A percentile compares a stretch with the other conserved stretches of the same genome.
Evolutionary conservation across 2,113 vertebrate species (phyloP).

Genomic region (Bos indicus): DNA sequence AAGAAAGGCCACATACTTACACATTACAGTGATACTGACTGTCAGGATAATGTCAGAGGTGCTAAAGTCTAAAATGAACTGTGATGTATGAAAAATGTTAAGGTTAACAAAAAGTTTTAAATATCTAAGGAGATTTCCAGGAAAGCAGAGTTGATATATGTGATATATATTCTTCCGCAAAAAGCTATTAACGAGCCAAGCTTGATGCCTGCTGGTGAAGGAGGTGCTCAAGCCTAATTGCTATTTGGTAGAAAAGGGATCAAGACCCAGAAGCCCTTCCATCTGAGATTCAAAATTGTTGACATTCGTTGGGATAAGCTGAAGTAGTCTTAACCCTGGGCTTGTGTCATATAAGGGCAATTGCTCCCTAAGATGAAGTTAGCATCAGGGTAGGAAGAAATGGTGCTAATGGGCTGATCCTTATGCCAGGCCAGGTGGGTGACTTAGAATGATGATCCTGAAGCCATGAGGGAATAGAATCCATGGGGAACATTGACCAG

Average conservation of each 20-base stretch:
- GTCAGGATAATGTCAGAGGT: constrained; percentile 42
- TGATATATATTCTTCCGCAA: not conserved
- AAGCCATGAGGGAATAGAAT: not conserved
- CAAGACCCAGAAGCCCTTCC: not conserved
- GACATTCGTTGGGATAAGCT: not conserved
- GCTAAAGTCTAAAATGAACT: constrained; percentile 37
- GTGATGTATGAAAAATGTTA: constrained; percentile 50
- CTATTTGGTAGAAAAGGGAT: not conserved
- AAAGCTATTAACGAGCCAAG: not conserved
- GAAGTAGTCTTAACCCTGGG: not conserved
- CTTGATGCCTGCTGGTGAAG: not conserved
- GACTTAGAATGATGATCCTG: not conserved
- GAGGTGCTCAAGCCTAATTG: not conserved
- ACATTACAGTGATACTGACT: constrained; percentile 27
- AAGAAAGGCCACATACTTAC: constrained; percentile 34
- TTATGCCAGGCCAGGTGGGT: not conserved
- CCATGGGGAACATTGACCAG: not conserved
- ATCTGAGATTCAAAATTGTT: not conserved
- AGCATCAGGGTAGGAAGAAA: not conserved
- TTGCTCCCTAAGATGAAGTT: not conserved
- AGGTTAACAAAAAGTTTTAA: constrained; percentile 55
- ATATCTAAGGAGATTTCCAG: not conserved
- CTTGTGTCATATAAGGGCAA: not conserved
- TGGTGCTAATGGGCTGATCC: not conserved
- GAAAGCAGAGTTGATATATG: constrained; percentile 8